A percentile compares a stretch with the other conserved stretches of the same genome.
Conservation (phyloP, 2,888 invertebrate species). For the Leptinotarsa juncta region DNA sequence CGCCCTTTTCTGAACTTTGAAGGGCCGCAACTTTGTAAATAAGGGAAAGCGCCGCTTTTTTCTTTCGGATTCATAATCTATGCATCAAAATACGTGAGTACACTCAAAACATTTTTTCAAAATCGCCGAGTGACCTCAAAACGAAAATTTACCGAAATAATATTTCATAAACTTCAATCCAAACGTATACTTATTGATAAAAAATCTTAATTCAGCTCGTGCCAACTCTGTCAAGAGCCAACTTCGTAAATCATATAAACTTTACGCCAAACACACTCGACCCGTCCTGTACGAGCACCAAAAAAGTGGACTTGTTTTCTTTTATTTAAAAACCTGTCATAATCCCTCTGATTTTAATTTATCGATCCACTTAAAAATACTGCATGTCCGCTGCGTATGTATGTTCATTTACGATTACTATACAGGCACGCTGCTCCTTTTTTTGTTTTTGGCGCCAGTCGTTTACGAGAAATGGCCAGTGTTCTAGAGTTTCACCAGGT, state of each 20-base stretch:
- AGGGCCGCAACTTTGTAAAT: too few relatives aligned
- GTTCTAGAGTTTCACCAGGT: constrained; percentile 38
- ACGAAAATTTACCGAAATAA: too few relatives aligned
- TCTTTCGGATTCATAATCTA: too few relatives aligned
- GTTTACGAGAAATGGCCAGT: constrained; percentile 31
- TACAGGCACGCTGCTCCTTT: constrained; percentile 13
- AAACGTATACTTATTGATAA: too few relatives aligned
- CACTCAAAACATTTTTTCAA: too few relatives aligned
- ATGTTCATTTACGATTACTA: constrained; percentile 17
- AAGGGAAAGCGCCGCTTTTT: too few relatives aligned
- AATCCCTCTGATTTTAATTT: constrained; percentile 27
- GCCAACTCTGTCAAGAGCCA: background rate
- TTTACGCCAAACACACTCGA: constrained; percentile 6
- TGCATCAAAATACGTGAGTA: too few relatives aligned
- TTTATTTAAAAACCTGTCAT: constrained; percentile 18
- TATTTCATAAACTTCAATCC: too few relatives aligned
- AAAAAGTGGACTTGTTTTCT: constrained; percentile 14
- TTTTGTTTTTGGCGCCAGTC: constrained; percentile 47
- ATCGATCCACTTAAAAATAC: constrained; percentile 28
- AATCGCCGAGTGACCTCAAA: too few relatives aligned
- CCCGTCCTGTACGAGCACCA: constrained; percentile 14
- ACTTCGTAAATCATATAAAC: constrained; percentile 2
- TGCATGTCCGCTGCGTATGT: constrained; percentile 24
- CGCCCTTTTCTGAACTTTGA: too few relatives aligned
- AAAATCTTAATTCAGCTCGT: background rate